Evolutionary conservation across 1,140 invertebrate genomes (phyloP).

Genomic region (Antheraea pernyi): DNA sequence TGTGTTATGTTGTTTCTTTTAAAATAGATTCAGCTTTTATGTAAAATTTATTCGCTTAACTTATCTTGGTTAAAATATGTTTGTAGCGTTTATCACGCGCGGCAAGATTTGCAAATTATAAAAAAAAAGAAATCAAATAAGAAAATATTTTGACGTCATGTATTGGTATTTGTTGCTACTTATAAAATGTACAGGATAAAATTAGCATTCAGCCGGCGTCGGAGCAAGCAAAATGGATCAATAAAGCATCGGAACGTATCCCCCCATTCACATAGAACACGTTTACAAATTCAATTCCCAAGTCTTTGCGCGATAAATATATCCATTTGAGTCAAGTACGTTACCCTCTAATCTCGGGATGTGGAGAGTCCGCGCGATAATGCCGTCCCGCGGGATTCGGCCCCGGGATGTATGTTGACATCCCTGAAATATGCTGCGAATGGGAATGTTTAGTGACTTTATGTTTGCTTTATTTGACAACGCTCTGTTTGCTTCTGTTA

Average conservation of each 20-base stretch:
- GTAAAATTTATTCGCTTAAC: too few relatives aligned
- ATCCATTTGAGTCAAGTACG: conserved; percentile 9
- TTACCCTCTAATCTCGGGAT: conserved; percentile 14
- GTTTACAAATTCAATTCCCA: conserved; percentile 14
- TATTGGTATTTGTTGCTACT: neutral
- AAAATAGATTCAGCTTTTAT: too few relatives aligned
- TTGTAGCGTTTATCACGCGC: too few relatives aligned
- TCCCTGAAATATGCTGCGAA: conserved; percentile 2
- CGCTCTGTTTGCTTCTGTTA: neutral
- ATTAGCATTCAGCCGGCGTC: neutral
- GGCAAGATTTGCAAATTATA: neutral
- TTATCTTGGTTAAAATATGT: too few relatives aligned
- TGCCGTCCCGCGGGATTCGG: conserved; percentile 23
- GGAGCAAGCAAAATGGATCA: neutral
- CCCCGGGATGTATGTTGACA: conserved; percentile 16
- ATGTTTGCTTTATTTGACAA: neutral
- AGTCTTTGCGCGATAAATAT: conserved; percentile 10
- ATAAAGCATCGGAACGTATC: conserved; percentile 3
- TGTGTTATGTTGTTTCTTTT: too few relatives aligned
- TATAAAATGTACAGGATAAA: neutral
- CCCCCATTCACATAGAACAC: conserved; percentile 10
- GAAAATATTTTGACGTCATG: neutral
- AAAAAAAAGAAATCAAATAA: neutral
- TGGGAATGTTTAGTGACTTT: neutral
- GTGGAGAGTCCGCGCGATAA: conserved; percentile 19